Base-by-base conservation (phyloP, 2,888 invertebrate species). In the Agriopis marginaria region DNA sequence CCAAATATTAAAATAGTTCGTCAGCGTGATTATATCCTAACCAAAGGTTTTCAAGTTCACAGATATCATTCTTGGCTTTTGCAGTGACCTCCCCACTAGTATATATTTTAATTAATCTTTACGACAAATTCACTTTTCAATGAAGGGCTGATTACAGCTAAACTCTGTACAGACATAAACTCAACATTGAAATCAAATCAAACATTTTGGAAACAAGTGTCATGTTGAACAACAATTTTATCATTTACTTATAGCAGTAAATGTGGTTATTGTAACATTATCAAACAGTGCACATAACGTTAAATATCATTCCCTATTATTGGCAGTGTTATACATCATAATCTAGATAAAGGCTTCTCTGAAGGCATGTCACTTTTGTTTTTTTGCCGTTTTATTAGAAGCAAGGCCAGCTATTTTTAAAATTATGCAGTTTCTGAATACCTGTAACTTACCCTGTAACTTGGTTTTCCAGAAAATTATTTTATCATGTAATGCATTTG, bases 31-130 rank as follows among this genome's bases (percentile, higher is more conserved):
- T 23, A 11, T 49, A 66, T 10, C 1, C 9, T 66, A 63, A 70
- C 66, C 70, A 66, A 70, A 32, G 10, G 42, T 39, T 45, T 64
- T 56, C 14, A 70, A 55, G 55, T 60, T 66, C 45, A n/a, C 45
- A 54, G n/a, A 47, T 60, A 44, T 63, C 55, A 61, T 47, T 51
- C 55, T 56, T 40, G 10, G 62, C n/a, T 56, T 55, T 62, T 53
- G 9, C 60, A 47, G 50, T 70, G 70, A 67, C 66, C 63, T 66
- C 63, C 55, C 54, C 45, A 10, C 53, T 66, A 11, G 7, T 49
- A 59, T 39, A 12, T 12, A 39, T 54, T 23, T 42, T 66, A 44
- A 44, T 45, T 39, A 45, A 47, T 50, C 54, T 66, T 61, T 12
- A 6, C 44, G 47, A 55, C 45, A 54, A 53, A 59, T 32, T 59